A percentile compares a stretch with the other conserved stretches of the same genome.
Conservation (phyloP, 2,888 invertebrate species). For the Leptinotarsa juncta region DNA sequence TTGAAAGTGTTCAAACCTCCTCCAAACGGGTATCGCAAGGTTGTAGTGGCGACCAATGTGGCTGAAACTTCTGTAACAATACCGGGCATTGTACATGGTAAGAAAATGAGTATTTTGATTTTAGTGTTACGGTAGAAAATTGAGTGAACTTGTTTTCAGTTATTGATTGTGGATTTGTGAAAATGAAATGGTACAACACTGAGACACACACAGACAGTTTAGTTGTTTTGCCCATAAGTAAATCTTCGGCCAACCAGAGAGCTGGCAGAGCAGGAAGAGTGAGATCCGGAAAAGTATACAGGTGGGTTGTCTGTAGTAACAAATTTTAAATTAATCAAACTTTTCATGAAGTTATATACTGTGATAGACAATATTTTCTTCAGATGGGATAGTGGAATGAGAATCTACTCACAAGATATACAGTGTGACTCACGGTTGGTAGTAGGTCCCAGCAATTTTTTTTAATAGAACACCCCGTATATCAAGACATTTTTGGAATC, state of each 20-base stretch:
- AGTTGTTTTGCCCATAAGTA: constrained; percentile 84
- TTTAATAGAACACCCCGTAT: too few relatives aligned
- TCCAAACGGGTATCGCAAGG: constrained; percentile 82
- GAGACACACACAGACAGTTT: constrained; percentile 86
- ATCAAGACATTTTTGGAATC: too few relatives aligned
- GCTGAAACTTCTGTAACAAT: constrained; percentile 98
- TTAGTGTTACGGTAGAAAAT: background rate
- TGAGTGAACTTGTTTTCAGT: constrained; percentile 69
- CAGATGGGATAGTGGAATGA: too few relatives aligned
- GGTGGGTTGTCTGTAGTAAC: constrained; percentile 64
- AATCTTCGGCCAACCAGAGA: constrained; percentile 90
- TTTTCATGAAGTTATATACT: background rate
- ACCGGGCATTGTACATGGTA: constrained; percentile 90
- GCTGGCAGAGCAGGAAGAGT: constrained; percentile 93
- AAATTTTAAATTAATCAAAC: background rate
- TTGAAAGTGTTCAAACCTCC: constrained; percentile 83
- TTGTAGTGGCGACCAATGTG: constrained; percentile 94
- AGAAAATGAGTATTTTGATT: constrained; percentile 19
- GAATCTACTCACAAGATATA: too few relatives aligned
- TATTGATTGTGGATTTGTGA: constrained; percentile 96
- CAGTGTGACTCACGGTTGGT: too few relatives aligned
- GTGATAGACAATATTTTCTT: too few relatives aligned
- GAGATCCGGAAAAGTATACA: constrained; percentile 84
- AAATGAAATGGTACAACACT: constrained; percentile 89
- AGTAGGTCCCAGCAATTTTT: too few relatives aligned